phyloP scores from a whole-genome alignment of 2,113 vertebrate genomes.

The Mola mola region DNA sequence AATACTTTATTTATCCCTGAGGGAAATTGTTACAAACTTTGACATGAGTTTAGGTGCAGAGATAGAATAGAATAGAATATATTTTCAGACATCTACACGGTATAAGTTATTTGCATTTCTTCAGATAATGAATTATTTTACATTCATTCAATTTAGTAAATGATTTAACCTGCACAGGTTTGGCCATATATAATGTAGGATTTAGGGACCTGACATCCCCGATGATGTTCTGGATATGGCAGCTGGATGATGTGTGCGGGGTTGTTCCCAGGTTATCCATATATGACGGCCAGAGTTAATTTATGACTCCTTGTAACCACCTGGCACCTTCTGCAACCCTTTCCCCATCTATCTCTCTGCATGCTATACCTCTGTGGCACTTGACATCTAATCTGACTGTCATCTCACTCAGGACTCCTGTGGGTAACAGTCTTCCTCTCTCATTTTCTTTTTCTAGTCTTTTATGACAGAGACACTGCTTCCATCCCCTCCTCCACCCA shows the following conservation, averaged over 20 bases:
- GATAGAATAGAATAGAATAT: no score
- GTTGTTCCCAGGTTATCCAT: constrained; percentile 47
- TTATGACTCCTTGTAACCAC: constrained; percentile 37
- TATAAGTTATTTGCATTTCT: no score
- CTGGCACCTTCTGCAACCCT: constrained; percentile 11
- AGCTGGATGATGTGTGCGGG: constrained; percentile 22
- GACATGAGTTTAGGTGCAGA: no score
- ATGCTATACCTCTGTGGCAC: constrained; percentile 6
- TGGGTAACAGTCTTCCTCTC: background rate
- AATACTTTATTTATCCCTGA: no score
- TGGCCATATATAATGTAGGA: no score
- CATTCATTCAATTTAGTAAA: no score
- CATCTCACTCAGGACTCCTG: background rate
- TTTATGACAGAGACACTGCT: constrained; percentile 11
- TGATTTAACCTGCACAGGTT: no score
- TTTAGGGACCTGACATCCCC: no score
- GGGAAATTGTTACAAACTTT: no score
- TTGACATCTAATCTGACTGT: constrained; percentile 2
- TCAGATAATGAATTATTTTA: no score
- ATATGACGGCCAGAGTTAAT: constrained; percentile 43
- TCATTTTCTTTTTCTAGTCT: constrained; percentile 11
- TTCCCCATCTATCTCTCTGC: constrained; percentile 15
- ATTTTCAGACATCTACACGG: no score
- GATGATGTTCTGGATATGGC: no score
- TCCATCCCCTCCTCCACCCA: constrained; percentile 11